Percentiles rank a stretch among this genome's conserved stretches.
These are phyloP conservation scores for Toxotes jaculatrix DNA, from an alignment of 2,113 vertebrate genomes.

Conservation along the genomic window DNA sequence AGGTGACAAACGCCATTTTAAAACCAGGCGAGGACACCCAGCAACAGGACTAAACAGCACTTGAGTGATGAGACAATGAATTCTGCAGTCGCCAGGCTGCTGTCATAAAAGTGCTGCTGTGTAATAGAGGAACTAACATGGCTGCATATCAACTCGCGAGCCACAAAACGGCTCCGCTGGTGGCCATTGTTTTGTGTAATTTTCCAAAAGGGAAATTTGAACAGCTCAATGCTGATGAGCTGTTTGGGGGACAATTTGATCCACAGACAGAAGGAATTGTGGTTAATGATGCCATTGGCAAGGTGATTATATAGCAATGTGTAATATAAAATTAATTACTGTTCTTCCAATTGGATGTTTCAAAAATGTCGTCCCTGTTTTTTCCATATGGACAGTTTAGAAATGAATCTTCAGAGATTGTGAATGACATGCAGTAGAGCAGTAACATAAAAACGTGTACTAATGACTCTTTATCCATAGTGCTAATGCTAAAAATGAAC, in stretches of 20 bases:
- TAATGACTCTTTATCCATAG: not conserved
- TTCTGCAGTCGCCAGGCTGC: slow-evolving; percentile 29
- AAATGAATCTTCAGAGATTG: slow-evolving; percentile 12
- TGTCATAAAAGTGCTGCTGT: slow-evolving; percentile 33
- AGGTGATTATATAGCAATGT: slow-evolving; percentile 46
- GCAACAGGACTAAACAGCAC: slow-evolving; percentile 36
- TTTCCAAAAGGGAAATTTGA: slow-evolving; percentile 47
- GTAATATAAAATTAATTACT: slow-evolving; percentile 52
- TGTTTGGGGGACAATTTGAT: slow-evolving; percentile 43
- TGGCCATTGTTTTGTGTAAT: slow-evolving; percentile 52
- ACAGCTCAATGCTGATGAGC: slow-evolving; percentile 42
- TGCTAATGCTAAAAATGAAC: not conserved
- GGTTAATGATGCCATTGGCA: slow-evolving; percentile 58
- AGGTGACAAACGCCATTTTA: slow-evolving; percentile 49
- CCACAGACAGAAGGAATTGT: slow-evolving; percentile 39
- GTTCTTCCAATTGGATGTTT: slow-evolving; percentile 36
- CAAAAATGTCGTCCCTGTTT: slow-evolving; percentile 1
- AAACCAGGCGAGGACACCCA: slow-evolving; percentile 4
- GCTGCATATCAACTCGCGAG: slow-evolving; percentile 24
- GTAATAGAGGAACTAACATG: slow-evolving; percentile 39
- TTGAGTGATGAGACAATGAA: slow-evolving; percentile 49
- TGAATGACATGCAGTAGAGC: not conserved
- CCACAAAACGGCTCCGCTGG: slow-evolving; percentile 43
- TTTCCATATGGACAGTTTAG: slow-evolving; percentile 36
- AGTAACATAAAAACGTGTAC: not conserved